Evolutionary conservation across 2,113 vertebrate species (phyloP).

Genomic region (Parotia lawesii): DNA sequence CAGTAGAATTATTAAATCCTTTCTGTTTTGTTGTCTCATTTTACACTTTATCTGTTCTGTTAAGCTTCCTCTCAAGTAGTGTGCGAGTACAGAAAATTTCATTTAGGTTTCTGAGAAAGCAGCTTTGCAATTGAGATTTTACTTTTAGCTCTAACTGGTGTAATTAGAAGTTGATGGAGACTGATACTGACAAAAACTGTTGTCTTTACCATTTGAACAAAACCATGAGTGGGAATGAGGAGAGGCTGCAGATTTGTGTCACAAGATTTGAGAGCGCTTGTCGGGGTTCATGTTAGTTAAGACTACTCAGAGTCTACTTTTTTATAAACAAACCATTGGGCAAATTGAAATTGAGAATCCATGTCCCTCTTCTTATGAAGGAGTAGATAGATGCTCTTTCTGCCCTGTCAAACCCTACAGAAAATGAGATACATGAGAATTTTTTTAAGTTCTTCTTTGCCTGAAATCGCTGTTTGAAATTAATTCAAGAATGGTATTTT

Average conservation of each 20-base stretch:
- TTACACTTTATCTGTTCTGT: background rate
- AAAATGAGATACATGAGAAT: background rate
- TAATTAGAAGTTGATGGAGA: background rate
- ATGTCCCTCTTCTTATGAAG: background rate
- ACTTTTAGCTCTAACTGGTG: background rate
- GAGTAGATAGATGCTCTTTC: background rate
- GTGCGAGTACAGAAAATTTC: background rate
- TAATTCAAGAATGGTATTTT: background rate
- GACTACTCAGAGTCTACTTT: background rate
- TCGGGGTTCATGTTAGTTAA: background rate
- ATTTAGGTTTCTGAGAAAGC: background rate
- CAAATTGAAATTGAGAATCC: constrained; percentile 22
- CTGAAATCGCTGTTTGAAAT: background rate
- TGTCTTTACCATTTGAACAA: background rate
- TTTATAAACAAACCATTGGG: background rate
- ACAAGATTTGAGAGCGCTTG: background rate
- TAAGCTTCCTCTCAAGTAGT: background rate
- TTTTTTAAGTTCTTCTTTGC: background rate
- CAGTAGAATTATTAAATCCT: background rate
- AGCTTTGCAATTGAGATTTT: background rate
- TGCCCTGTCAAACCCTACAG: background rate
- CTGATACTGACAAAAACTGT: background rate
- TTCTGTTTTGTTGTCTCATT: background rate
- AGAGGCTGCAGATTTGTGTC: background rate
- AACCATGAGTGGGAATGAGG: background rate